phyloP scores from a whole-genome alignment of 2,797 vertebrate genomes.

The Anas acuta region DNA sequence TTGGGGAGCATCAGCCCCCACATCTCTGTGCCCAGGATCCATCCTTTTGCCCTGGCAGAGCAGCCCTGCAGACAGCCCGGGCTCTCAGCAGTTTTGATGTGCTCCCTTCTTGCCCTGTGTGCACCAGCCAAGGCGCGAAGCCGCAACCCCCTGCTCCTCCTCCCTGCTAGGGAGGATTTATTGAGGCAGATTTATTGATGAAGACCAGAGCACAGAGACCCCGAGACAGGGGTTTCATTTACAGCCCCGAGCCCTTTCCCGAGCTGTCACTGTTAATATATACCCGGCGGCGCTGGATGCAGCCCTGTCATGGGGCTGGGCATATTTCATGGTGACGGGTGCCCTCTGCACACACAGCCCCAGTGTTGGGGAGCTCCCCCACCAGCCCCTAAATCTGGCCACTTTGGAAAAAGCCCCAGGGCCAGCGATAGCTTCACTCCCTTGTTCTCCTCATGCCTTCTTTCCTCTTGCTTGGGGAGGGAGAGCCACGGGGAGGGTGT shows the following conservation, averaged over 20 bases:
- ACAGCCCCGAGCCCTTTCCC: conserved; percentile 12
- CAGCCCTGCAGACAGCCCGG: background rate
- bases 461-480: background rate
- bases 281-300: rapidly evolving
- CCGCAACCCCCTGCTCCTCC: rapidly evolving
- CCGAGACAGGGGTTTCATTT: conserved; percentile 1
- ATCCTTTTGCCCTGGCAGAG: background rate
- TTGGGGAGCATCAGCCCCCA: rapidly evolving
- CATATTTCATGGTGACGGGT: background rate
- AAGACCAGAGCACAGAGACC: background rate
- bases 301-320: rapidly evolving
- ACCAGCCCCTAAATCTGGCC: background rate
- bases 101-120: rapidly evolving
- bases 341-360: conserved; percentile 13
- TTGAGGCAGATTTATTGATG: conserved; percentile 4
- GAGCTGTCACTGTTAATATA: conserved; percentile 20
- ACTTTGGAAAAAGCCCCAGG: background rate
- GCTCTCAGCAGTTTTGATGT: background rate
- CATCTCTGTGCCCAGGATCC: background rate
- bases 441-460: background rate
- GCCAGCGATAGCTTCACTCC: background rate
- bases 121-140: background rate
- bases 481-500: background rate
- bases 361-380: background rate
- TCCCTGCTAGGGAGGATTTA: background rate